Percentiles rank a stretch among this genome's conserved stretches.
phyloP scores from a whole-genome alignment of 2,797 vertebrate genomes.

The Setipinna tenuifilis region DNA sequence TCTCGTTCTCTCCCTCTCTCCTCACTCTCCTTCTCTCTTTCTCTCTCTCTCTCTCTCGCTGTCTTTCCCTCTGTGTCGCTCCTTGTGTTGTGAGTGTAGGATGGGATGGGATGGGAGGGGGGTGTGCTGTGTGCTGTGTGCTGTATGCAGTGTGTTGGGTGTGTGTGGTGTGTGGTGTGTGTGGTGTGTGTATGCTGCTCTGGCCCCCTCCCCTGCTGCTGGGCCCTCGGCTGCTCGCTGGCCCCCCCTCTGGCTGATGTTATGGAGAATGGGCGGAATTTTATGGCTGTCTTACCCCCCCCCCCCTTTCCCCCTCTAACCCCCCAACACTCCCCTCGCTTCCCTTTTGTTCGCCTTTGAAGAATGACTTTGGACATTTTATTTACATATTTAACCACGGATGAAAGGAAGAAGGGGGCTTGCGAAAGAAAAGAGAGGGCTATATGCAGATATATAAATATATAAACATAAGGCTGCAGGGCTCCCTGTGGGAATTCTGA shows the following conservation, averaged over 20 bases:
- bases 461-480: conserved; percentile 68
- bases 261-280: conserved; percentile 99
- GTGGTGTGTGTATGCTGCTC: not conserved
- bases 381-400: conserved; percentile 99
- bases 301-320: conserved; percentile 17
- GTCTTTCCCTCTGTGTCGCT: not conserved
- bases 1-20: not conserved
- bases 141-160: conserved; percentile 75
- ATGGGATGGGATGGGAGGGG: conserved; percentile 59
- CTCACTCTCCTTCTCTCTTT: not conserved
- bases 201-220: conserved; percentile 88
- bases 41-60: not conserved
- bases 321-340: conserved; percentile 79
- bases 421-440: conserved; percentile 80
- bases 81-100: not conserved
- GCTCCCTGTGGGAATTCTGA: conserved; percentile 88
- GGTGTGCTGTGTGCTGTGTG: conserved; percentile 67
- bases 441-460: not conserved
- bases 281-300: conserved; percentile 96
- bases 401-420: conserved; percentile 91
- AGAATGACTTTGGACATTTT: conserved; percentile 99
- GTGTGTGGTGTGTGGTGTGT: conserved; percentile 73
- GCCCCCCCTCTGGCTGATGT: conserved; percentile 97
- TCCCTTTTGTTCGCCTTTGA: conserved; percentile 99
- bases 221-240: conserved; percentile 52